phyloP scores from a whole-genome alignment of 2,797 vertebrate genomes.

The Spinibarbus caldwelli region DNA sequence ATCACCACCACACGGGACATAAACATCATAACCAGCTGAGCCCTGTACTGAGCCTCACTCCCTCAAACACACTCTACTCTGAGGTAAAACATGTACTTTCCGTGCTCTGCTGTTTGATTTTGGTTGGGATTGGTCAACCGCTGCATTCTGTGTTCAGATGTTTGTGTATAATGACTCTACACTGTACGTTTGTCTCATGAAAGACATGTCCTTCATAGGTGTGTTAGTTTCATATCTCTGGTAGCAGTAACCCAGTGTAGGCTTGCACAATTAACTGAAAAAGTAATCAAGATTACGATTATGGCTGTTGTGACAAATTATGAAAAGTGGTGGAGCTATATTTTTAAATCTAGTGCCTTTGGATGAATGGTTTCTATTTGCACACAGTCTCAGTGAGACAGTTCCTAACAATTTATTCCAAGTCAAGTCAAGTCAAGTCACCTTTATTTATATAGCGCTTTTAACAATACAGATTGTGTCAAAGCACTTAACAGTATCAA shows the following conservation, averaged over 20 bases:
- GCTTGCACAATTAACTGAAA: background rate
- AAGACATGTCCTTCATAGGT: background rate
- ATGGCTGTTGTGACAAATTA: background rate
- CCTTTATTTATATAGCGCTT: too few relatives aligned
- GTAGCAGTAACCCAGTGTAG: background rate
- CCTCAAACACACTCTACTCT: constrained; percentile 79
- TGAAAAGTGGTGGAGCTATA: background rate
- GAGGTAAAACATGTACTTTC: constrained; percentile 76
- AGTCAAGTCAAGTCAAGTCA: too few relatives aligned
- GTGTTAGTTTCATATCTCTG: background rate
- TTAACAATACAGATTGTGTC: too few relatives aligned
- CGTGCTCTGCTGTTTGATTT: background rate
- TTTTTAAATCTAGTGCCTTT: background rate
- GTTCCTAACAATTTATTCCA: background rate
- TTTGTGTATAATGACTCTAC: background rate
- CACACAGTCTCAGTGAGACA: background rate
- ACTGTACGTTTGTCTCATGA: background rate
- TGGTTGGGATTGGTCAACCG: background rate
- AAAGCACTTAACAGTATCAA: too few relatives aligned
- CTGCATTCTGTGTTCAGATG: background rate
- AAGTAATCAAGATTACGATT: too few relatives aligned
- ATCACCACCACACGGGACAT: constrained; percentile 69
- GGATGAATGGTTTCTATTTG: background rate
- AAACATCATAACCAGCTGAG: constrained; percentile 77
- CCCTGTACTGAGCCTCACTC: constrained; percentile 83